These are phyloP conservation scores for Rosalia funebris DNA, from an alignment of 2,888 invertebrate species.

Conservation along the genomic window DNA sequence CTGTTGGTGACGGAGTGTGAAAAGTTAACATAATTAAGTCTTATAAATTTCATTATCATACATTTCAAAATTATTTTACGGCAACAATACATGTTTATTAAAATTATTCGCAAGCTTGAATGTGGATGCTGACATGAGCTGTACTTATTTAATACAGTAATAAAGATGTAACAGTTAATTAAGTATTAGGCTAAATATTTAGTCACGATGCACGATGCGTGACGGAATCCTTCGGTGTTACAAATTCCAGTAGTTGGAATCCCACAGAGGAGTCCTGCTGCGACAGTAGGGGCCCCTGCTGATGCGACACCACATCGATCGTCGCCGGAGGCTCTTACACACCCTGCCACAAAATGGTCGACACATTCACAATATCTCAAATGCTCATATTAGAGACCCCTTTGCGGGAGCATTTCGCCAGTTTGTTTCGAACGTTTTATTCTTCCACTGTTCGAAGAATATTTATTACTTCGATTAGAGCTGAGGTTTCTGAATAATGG, in stretches of 20 bases:
- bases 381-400: slow-evolving; percentile 18
- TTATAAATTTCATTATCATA: no score
- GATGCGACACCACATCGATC: slow-evolving; percentile 60
- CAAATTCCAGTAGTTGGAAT: slow-evolving; percentile 44
- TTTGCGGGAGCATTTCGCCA: slow-evolving; percentile 24
- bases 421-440: slow-evolving; percentile 1
- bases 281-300: slow-evolving; percentile 62
- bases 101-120: no score
- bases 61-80: no score
- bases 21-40: no score
- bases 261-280: slow-evolving; percentile 58
- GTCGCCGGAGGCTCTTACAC: slow-evolving; percentile 48
- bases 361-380: slow-evolving; percentile 49
- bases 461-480: not conserved
- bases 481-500: not conserved
- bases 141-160: no score
- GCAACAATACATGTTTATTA: no score
- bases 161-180: slow-evolving; percentile 13
- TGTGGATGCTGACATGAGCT: no score
- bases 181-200: slow-evolving; percentile 9
- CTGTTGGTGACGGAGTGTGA: no score
- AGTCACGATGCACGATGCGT: slow-evolving; percentile 17
- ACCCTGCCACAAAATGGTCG: slow-evolving; percentile 50
- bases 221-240: slow-evolving; percentile 15
- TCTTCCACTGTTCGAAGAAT: not conserved